Conservation (phyloP, 2,797 vertebrate genomes). For the Pangasius larnaudii region DNA sequence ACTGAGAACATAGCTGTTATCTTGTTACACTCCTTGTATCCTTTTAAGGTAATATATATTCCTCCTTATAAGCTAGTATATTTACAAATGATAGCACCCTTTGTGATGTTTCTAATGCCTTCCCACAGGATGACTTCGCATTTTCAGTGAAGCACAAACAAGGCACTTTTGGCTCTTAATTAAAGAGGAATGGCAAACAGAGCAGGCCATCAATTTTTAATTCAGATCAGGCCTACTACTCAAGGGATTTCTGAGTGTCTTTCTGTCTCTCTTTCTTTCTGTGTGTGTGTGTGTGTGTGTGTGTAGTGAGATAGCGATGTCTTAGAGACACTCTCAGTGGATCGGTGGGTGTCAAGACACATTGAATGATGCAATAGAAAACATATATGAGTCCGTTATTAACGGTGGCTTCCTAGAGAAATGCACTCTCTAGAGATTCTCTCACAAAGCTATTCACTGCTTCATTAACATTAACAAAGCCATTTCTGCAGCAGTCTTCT, state of each 20-base stretch:
- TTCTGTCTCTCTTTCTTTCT: neutral
- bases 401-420: slow-evolving; percentile 19
- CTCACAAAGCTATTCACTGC: neutral
- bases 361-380: slow-evolving; percentile 50
- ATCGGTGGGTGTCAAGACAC: slow-evolving; percentile 36
- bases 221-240: slow-evolving; percentile 51
- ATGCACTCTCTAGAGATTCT: slow-evolving; percentile 7
- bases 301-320: slow-evolving; percentile 26
- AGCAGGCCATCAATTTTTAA: slow-evolving; percentile 73
- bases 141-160: slow-evolving; percentile 55
- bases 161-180: slow-evolving; percentile 68
- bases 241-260: slow-evolving; percentile 14
- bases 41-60: neutral
- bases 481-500: neutral
- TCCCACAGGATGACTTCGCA: slow-evolving; percentile 64
- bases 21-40: neutral
- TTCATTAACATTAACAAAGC: neutral
- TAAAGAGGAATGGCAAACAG: slow-evolving; percentile 63
- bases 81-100: slow-evolving; percentile 50
- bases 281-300: neutral
- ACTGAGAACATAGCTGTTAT: neutral
- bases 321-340: slow-evolving; percentile 35
- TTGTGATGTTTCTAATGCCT: slow-evolving; percentile 54
- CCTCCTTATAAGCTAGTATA: neutral
- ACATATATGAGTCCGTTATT: slow-evolving; percentile 22